These are phyloP conservation scores for Tupiocoris notatus DNA, from an alignment of 2,888 invertebrate species.

Conservation along the genomic window DNA sequence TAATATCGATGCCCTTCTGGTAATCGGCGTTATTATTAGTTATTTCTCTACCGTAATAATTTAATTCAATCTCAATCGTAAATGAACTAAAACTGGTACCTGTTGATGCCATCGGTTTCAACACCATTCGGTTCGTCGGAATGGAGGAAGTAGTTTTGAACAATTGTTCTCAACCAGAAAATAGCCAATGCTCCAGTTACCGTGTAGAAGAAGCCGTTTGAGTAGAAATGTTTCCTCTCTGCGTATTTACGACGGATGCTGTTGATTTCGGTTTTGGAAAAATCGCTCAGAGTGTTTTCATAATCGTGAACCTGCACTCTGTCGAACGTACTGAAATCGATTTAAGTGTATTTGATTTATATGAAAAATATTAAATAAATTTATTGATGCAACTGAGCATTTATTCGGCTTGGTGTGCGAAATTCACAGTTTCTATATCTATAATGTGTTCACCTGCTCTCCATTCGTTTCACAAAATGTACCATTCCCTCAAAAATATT, in stretches of 20 bases:
- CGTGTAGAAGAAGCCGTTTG: background rate
- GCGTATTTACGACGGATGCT: background rate
- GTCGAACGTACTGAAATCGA: background rate
- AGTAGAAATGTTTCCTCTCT: background rate
- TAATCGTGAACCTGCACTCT: conserved; percentile 2
- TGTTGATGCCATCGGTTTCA: conserved; percentile 18
- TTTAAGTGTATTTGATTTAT: background rate
- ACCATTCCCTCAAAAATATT: too few relatives aligned
- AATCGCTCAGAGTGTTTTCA: conserved; percentile 3
- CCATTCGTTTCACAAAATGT: background rate
- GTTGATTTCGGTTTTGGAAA: background rate
- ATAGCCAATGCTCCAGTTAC: conserved; percentile 7
- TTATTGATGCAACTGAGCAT: background rate
- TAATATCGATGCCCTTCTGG: too few relatives aligned
- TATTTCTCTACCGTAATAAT: too few relatives aligned
- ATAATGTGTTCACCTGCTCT: too few relatives aligned
- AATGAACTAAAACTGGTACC: too few relatives aligned
- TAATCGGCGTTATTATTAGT: too few relatives aligned
- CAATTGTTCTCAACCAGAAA: conserved; percentile 5
- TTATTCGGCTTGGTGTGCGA: background rate
- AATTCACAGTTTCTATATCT: too few relatives aligned
- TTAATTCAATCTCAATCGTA: too few relatives aligned
- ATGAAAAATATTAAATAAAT: background rate
- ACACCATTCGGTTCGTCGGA: conserved; percentile 1
- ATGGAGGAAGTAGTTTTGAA: background rate